A percentile compares a stretch with the other conserved stretches of the same genome.
Conservation (phyloP, 2,888 invertebrate species). For the Drosophila pseudotakahashii region DNA sequence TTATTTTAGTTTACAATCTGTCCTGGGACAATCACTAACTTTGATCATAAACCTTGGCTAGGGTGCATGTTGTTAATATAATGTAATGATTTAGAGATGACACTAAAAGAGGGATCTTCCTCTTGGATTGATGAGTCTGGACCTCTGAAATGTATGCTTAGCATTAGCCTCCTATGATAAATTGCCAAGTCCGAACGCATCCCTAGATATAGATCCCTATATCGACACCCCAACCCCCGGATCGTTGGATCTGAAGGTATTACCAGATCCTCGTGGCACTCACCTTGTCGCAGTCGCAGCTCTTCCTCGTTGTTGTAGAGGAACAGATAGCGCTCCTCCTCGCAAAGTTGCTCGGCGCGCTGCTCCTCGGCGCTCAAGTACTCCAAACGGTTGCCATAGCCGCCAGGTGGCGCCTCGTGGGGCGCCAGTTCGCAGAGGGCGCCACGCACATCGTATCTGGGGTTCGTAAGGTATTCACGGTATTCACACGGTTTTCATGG, state of each 20-base stretch:
- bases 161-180: too few species aligned
- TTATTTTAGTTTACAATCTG: too few species aligned
- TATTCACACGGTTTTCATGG: not conserved
- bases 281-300: slow-evolving; percentile 95
- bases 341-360: slow-evolving; percentile 95
- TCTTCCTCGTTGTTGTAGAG: slow-evolving; percentile 94
- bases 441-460: slow-evolving; percentile 97
- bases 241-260: not conserved
- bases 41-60: too few species aligned
- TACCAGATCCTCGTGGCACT: slow-evolving; percentile 41
- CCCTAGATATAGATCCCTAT: not conserved
- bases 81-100: too few species aligned
- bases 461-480: not conserved
- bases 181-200: too few species aligned
- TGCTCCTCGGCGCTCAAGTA: slow-evolving; percentile 90
- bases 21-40: too few species aligned
- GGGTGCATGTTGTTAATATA: too few species aligned
- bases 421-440: slow-evolving; percentile 93
- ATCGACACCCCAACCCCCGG: slow-evolving; percentile 5
- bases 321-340: slow-evolving; percentile 96
- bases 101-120: too few species aligned
- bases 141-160: too few species aligned
- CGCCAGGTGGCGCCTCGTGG: slow-evolving; percentile 92
- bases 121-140: too few species aligned
- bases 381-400: slow-evolving; percentile 86